These are phyloP conservation scores for Drosophila niveifrons DNA, from an alignment of 2,888 invertebrate genomes.

Conservation along the genomic window DNA sequence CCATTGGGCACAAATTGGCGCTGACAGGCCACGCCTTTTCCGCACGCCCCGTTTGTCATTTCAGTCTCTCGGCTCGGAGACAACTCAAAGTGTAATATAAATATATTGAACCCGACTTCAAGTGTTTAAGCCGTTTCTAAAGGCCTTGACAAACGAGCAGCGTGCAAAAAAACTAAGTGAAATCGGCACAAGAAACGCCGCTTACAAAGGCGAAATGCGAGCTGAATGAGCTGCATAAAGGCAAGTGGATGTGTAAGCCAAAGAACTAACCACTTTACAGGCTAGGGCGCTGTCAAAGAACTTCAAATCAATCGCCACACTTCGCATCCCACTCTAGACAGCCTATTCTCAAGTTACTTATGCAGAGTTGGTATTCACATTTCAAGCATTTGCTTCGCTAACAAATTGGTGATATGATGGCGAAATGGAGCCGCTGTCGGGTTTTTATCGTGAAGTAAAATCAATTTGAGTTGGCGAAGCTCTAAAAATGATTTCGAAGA, in stretches of 20 bases:
- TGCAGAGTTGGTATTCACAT: background rate
- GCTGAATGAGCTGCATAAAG: background rate
- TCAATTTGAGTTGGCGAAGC: background rate
- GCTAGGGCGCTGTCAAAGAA: slow-evolving; percentile 40
- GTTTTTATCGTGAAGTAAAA: too few relatives aligned
- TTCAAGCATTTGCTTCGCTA: background rate
- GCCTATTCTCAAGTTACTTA: slow-evolving; percentile 28
- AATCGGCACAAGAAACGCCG: slow-evolving; percentile 60
- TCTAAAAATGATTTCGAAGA: too few relatives aligned
- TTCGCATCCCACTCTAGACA: slow-evolving; percentile 19
- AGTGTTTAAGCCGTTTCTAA: slow-evolving; percentile 79
- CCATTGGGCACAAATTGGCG: slow-evolving; percentile 56
- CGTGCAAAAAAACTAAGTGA: slow-evolving; percentile 50
- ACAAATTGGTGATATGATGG: background rate
- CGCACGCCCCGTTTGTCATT: slow-evolving; percentile 4
- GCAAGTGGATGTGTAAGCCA: slow-evolving; percentile 12
- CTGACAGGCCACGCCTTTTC: slow-evolving; percentile 40
- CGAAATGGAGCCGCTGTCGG: background rate
- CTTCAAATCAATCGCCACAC: slow-evolving; percentile 34
- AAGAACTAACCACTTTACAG: slow-evolving; percentile 33
- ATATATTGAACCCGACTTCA: slow-evolving; percentile 77
- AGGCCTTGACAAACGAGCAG: slow-evolving; percentile 55
- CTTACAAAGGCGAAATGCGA: slow-evolving; percentile 61
- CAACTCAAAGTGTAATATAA: slow-evolving; percentile 75
- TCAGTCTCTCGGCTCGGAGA: slow-evolving; percentile 22